Conservation (phyloP, 1,140 invertebrate species). For the Lasaia peninsularis region DNA sequence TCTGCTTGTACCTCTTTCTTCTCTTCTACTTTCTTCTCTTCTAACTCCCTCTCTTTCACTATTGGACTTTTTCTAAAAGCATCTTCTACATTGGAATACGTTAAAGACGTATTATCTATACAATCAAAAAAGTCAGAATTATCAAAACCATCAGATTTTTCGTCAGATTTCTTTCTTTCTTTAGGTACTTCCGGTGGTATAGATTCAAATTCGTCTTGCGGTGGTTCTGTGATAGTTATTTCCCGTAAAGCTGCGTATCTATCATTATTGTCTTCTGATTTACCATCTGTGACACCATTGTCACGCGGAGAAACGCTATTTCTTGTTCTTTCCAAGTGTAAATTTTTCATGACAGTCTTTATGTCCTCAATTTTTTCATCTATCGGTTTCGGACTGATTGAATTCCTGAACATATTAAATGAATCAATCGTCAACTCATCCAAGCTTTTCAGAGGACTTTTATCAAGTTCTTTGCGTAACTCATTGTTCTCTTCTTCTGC, state of each 20-base stretch:
- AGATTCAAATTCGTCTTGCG: constrained; percentile 76
- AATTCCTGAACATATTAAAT: constrained; percentile 67
- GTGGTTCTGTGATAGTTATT: constrained; percentile 81
- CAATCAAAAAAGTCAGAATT: constrained; percentile 76
- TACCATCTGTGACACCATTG: constrained; percentile 45
- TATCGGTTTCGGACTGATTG: constrained; percentile 65
- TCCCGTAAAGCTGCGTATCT: constrained; percentile 84
- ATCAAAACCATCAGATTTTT: constrained; percentile 74
- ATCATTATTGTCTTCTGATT: constrained; percentile 78
- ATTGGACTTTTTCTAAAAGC: constrained; percentile 72
- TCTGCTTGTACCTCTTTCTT: constrained; percentile 43
- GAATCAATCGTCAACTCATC: constrained; percentile 69
- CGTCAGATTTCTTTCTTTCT: constrained; percentile 70
- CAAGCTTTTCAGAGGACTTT: constrained; percentile 58
- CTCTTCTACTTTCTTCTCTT: constrained; percentile 48
- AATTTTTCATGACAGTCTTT: constrained; percentile 72
- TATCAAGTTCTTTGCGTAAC: constrained; percentile 43
- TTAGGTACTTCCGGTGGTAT: constrained; percentile 69
- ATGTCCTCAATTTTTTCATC: constrained; percentile 74
- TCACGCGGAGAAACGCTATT: constrained; percentile 64
- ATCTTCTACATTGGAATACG: constrained; percentile 70
- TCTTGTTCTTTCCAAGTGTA: constrained; percentile 63
- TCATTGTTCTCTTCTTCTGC: constrained; percentile 38
- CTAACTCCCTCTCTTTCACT: constrained; percentile 60
- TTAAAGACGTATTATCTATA: constrained; percentile 69